Conservation (phyloP, 2,797 vertebrate species). For the Tolypeutes matacus region DNA sequence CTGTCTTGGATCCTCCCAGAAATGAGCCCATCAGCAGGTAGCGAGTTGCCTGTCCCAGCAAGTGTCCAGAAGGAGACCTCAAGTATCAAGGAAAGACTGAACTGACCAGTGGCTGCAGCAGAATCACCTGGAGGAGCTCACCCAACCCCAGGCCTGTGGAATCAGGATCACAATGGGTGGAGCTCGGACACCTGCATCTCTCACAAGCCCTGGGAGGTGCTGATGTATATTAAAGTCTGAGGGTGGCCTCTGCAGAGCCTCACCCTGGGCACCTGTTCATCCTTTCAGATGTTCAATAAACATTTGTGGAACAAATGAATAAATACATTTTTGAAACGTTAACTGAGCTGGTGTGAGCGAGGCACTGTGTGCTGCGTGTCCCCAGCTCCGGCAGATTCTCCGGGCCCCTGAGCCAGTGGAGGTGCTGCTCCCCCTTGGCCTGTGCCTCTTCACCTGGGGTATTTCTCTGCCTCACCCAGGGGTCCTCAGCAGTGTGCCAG, state of each 20-base stretch:
- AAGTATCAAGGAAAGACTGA: not conserved
- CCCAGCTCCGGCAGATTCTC: not conserved
- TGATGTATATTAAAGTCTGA: fast-evolving
- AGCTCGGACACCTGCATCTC: not conserved
- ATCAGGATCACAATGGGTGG: not conserved
- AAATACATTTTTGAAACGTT: fast-evolving
- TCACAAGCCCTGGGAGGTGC: fast-evolving
- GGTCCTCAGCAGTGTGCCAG: not conserved
- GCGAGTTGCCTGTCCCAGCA: not conserved
- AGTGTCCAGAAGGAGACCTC: not conserved
- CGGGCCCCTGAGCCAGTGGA: not conserved
- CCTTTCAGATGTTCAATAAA: not conserved
- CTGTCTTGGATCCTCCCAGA: not conserved
- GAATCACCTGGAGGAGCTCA: not conserved
- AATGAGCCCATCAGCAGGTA: not conserved
- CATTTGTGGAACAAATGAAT: not conserved
- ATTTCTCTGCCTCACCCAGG: not conserved
- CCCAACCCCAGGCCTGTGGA: no score
- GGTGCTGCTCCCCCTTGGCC: not conserved
- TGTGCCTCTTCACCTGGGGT: not conserved
- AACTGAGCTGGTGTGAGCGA: fast-evolving
- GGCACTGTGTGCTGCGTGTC: not conserved
- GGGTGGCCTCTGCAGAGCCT: not conserved
- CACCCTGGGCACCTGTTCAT: fast-evolving
- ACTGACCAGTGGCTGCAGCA: not conserved